These are phyloP conservation scores for Nipponia nippon DNA, from an alignment of 2,113 vertebrate genomes.

Conservation along the genomic window DNA sequence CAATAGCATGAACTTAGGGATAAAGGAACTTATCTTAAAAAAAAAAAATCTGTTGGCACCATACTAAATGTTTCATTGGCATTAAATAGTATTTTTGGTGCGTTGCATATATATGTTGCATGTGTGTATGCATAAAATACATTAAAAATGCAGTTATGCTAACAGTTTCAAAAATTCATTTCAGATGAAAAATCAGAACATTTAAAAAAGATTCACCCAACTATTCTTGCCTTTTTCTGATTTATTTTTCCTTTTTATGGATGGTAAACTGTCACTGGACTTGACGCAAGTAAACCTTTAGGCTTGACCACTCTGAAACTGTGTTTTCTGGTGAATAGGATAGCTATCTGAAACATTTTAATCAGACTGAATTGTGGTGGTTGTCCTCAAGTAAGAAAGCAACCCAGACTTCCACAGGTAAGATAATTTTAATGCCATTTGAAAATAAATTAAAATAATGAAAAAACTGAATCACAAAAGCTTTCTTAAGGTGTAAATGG, in stretches of 20 bases:
- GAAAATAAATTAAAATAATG: background rate
- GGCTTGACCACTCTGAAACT: background rate
- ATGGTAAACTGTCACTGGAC: background rate
- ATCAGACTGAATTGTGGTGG: background rate
- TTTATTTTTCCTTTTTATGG: background rate
- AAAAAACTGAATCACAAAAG: background rate
- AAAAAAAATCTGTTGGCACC: background rate
- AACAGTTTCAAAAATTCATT: background rate
- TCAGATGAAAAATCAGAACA: background rate
- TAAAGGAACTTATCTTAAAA: background rate
- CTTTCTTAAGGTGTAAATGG: background rate
- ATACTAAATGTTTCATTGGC: background rate
- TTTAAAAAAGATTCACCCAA: background rate
- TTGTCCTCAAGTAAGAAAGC: background rate
- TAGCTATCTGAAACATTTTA: background rate
- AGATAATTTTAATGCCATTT: conserved; percentile 11
- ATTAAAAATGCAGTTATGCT: background rate
- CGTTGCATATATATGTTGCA: background rate
- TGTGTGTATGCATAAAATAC: background rate
- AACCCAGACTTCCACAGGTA: background rate
- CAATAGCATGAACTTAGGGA: background rate
- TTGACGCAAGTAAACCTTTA: background rate
- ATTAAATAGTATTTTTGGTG: background rate
- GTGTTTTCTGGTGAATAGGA: background rate
- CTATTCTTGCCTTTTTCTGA: background rate